These are phyloP conservation scores for Casuarius casuarius DNA, from an alignment of 2,113 vertebrate species.

Conservation along the genomic window DNA sequence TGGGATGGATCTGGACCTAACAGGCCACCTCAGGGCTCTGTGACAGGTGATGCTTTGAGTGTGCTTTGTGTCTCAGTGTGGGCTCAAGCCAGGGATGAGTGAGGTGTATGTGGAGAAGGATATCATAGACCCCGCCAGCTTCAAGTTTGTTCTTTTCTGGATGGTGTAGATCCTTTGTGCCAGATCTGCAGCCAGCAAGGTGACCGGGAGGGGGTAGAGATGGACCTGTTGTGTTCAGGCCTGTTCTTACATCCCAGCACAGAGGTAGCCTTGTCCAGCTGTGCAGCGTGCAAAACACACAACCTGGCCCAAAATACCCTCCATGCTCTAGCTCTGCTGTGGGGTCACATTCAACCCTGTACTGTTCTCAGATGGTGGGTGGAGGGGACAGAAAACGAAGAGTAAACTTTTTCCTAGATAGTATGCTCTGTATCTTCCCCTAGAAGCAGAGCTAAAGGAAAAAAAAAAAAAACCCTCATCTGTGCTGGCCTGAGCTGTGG, in stretches of 20 bases:
- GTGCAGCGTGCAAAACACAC: background rate
- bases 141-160: background rate
- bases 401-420: background rate
- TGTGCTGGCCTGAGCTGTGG: constrained; percentile 3
- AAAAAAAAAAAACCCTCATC: background rate
- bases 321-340: background rate
- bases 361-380: background rate
- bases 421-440: background rate
- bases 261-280: background rate
- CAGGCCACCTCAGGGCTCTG: background rate
- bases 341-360: background rate
- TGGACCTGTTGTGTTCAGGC: background rate
- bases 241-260: background rate
- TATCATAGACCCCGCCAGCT: background rate
- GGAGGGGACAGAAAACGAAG: background rate
- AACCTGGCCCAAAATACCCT: background rate
- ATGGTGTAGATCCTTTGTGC: background rate
- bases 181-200: background rate
- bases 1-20: background rate
- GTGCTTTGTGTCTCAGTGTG: background rate
- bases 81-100: background rate
- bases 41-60: background rate
- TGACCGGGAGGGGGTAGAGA: background rate
- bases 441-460: background rate
- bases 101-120: background rate